Evolutionary conservation across 2,888 invertebrate species (phyloP), one percentile per base, ranked within the genome.

Genomic region (Caradrina kadenii): DNA sequence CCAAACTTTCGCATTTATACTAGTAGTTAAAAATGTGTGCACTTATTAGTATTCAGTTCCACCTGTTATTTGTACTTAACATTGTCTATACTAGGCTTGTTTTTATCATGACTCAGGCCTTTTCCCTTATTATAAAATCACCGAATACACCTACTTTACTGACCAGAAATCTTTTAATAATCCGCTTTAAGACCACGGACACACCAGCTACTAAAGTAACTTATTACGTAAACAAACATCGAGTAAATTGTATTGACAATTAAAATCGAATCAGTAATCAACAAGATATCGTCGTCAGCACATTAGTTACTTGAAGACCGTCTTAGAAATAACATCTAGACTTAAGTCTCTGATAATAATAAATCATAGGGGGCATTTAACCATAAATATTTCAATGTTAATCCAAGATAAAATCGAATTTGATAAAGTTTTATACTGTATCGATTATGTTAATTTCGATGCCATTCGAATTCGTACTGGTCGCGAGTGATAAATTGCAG

Each of bases 231-330:
- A 53, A 49, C 48, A 60, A 53, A 26, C 52, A 56, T 62, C 54
- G n/a, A 65, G 45, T 72, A 49, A 77, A 81, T 61, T 72, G 59
- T 66, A 79, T 49, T 39, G 54, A n/a, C 55, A 81, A 80, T 83
- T 83, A 83, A 61, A 69, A 64, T 63, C 62, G 55, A 69, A 83
- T 80, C 64, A 80, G 26, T 59, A 65, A 67, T 82, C 80, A 69
- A 65, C 67, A 63, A 61, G 49, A 50, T 60, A 62, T 8, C 62
- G 58, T 63, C 62, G 63, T 66, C 22, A 17, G 11, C 17, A n/a
- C 50, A n/a, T 55, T 75, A 79, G 80, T 79, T 61, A 45, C 54
- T 48, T 22, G 3, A 13, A 22, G 53, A 63, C 74, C 35, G 53
- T 48, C 66, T 60, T 13, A 60, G 49, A 45, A 48, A 49, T 66